Base-by-base conservation (phyloP, 2,888 invertebrate genomes). In the Pachliopta kotzebuea region DNA sequence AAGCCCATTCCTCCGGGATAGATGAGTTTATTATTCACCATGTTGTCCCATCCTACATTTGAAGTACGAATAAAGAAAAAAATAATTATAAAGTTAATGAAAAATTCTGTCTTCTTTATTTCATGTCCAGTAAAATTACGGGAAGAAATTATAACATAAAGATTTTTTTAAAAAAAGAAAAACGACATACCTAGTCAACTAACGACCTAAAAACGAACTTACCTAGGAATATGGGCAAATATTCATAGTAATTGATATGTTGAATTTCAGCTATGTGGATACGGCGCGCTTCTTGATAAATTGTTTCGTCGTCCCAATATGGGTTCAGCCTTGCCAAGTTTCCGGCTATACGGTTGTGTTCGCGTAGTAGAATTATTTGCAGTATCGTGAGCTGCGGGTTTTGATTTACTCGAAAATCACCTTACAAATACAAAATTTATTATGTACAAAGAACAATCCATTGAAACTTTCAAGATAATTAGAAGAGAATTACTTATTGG, bases 201-300 rank as follows among this genome's bases (percentile, higher is more conserved):
- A n/a, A n/a, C n/a, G n/a, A n/a, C n/a, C n/a, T n/a, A n/a, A n/a
- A n/a, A n/a, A n/a, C n/a, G n/a, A 18, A 71, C 83, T 84, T 79
- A 94, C 95, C 96, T 56, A 96, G 92, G 75, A 96, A 93, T 68
- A 95, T 94, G 0, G 96, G 96, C 31, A 96, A 86, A 92, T 95
- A 96, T 81, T 96, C 96, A 76, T 95, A 95, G 79, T 96, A 96
- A 63, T 94, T 93, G 73, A 96, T 95, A 70, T 94, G 93, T 77
- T 96, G 96, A 73, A 94, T 93, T 79, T 95, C 90, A 1, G 95
- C 96, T 26, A 94, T 93, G 67, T 93, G 86, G 62, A 96, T 95
- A 49, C 94, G 91, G 58, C 96, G 90, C 0, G 95, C 93, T 83
- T 96, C 96, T 78, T 96, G 96, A 89, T 92, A 96, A 8, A 94